These are phyloP conservation scores for Anguilla megastoma DNA, from an alignment of 2,797 vertebrate genomes.

Conservation along the genomic window DNA sequence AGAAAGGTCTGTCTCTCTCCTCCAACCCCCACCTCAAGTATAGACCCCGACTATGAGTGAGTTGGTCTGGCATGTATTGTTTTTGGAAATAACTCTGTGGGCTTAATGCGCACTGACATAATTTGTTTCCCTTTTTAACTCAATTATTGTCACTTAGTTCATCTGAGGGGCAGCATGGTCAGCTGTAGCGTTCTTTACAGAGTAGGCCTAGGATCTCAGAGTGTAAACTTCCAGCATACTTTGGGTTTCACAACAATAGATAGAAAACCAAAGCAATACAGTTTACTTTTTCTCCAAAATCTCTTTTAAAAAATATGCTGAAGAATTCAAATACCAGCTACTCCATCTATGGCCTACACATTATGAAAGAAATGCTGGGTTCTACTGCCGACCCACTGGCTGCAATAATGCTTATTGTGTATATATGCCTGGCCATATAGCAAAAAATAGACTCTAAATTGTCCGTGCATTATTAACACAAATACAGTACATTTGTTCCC, in stretches of 20 bases:
- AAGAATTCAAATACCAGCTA: background rate
- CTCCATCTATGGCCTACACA: background rate
- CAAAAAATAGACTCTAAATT: too few species aligned
- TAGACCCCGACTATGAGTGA: slow-evolving; percentile 53
- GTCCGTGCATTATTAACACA: too few species aligned
- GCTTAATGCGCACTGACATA: slow-evolving; percentile 68
- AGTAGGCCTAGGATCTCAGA: slow-evolving; percentile 44
- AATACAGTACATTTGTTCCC: too few species aligned
- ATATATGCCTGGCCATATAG: too few species aligned
- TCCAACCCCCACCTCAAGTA: too few species aligned
- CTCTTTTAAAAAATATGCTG: background rate
- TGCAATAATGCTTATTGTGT: too few species aligned
- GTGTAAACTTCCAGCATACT: slow-evolving; percentile 50
- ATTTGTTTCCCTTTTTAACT: slow-evolving; percentile 75
- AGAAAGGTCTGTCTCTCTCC: too few species aligned
- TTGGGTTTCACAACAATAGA: slow-evolving; percentile 54
- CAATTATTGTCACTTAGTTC: slow-evolving; percentile 77
- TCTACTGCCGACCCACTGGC: too few species aligned
- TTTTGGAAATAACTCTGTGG: slow-evolving; percentile 70
- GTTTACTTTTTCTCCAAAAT: too few species aligned
- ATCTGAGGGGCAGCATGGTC: slow-evolving; percentile 67
- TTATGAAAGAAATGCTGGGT: too few species aligned
- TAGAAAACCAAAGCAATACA: too few species aligned
- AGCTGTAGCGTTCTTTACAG: slow-evolving; percentile 57
- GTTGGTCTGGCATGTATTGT: slow-evolving; percentile 69